Conservation (phyloP, 2,888 invertebrate species). For the Amphipyra tragopoginis region DNA sequence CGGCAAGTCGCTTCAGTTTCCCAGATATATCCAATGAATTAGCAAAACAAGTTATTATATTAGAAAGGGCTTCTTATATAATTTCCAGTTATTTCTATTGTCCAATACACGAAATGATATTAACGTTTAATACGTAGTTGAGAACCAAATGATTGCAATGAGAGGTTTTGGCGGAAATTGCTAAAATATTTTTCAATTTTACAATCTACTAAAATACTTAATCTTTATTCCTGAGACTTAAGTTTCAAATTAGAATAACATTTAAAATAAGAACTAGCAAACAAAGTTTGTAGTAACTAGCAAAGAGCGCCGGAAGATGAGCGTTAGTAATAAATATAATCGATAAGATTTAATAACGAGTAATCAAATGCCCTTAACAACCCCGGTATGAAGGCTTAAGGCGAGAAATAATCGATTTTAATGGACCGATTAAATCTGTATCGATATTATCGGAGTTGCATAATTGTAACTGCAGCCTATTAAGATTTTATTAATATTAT, state of each 20-base stretch:
- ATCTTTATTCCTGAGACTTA: slow-evolving; percentile 6
- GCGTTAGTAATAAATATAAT: slow-evolving; percentile 55
- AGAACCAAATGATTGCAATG: slow-evolving; percentile 53
- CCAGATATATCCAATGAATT: slow-evolving; percentile 18
- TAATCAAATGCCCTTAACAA: slow-evolving; percentile 63
- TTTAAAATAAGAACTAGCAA: slow-evolving; percentile 15
- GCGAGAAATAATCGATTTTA: slow-evolving; percentile 59
- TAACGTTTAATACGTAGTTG: slow-evolving; percentile 47
- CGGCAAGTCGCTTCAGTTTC: slow-evolving; percentile 31
- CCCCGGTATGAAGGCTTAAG: slow-evolving; percentile 49
- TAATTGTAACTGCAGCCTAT: slow-evolving; percentile 29
- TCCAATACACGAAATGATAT: slow-evolving; percentile 46
- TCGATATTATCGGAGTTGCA: slow-evolving; percentile 44
- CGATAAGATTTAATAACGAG: slow-evolving; percentile 60
- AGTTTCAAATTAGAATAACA: slow-evolving; percentile 14
- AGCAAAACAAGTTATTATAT: slow-evolving; percentile 40
- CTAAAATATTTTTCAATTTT: not conserved
- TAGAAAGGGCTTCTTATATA: slow-evolving; percentile 51
- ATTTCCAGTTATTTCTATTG: slow-evolving; percentile 46
- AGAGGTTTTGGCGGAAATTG: slow-evolving; percentile 26
- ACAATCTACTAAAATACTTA: not conserved
- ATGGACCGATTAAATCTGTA: slow-evolving; percentile 60
- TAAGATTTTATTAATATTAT: slow-evolving; percentile 29
- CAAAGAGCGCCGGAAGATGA: slow-evolving; percentile 49
- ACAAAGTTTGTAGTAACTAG: slow-evolving; percentile 39